Evolutionary conservation across 2,888 invertebrate species (phyloP), one percentile per base, ranked within the genome.

Genomic region (Melangyna quadrimaculata): DNA sequence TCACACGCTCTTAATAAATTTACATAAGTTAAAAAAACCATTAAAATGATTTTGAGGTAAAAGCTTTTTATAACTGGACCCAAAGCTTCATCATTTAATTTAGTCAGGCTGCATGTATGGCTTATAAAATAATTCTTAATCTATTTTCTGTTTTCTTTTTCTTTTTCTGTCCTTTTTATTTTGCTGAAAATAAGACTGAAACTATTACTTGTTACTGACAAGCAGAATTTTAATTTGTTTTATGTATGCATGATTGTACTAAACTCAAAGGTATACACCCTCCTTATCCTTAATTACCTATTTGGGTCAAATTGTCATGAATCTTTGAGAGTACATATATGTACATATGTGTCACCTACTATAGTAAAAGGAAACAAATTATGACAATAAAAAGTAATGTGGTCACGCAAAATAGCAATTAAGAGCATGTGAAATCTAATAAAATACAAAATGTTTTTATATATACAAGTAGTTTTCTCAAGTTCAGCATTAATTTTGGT

Each of bases 271-370:
- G 35, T 59, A 59, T 35, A 59, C 59, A 22, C 59, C 57, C 59
- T 59, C 35, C 12, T 35, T 37, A 37, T 59, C 59, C 59, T 59
- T 59, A 59, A 59, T 59, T 22, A 59, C 14, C 0, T 22, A 59
- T 59, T 22, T 35, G 59, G 59, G 59, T 59, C 59, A 59, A 59
- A 59, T 37, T 37, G 35, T 35, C 59, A 59, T 37, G 59, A 37
- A 51, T 24, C 24, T 51, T 7, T 2, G 12, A 51, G 22, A 48
- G 10, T 48, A 1, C 0, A 17, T 48, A 2, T 17, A 45, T 3
- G 2, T 5, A 48, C 5, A 22, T 3, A 51, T 24, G 2, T 12
- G n/a, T 24, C 12, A 14, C 14, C 0, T 51, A 8, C 0, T 45
- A 22, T 48, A 14, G 24, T 24, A 27, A 51, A 51, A 27, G 27